These are phyloP conservation scores for Gavia stellata DNA, from an alignment of 2,113 vertebrate genomes.

Conservation along the genomic window DNA sequence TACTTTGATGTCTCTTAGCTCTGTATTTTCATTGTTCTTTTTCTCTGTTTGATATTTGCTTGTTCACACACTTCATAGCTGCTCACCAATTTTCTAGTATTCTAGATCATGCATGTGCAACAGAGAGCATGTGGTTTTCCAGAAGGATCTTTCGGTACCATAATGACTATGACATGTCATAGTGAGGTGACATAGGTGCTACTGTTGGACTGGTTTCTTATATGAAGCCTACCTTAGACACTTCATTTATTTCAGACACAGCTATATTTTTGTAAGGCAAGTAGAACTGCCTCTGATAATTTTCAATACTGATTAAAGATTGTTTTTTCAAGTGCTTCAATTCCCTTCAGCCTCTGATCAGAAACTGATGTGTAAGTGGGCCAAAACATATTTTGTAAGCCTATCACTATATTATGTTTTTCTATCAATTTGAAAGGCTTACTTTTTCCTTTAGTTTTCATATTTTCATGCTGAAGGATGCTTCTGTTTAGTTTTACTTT, in stretches of 20 bases:
- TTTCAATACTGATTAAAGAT: background rate
- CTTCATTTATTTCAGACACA: background rate
- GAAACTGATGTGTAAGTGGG: background rate
- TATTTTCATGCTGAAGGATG: background rate
- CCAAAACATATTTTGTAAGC: background rate
- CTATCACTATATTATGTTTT: background rate
- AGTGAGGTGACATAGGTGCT: background rate
- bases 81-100: background rate
- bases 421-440: background rate
- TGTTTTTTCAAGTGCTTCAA: background rate
- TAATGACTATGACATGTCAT: background rate
- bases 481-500: background rate
- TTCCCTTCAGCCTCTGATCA: background rate
- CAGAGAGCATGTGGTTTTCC: background rate
- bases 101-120: fast-evolving
- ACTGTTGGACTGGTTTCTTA: background rate
- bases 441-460: background rate
- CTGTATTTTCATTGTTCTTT: background rate
- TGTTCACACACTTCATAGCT: background rate
- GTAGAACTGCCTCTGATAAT: background rate
- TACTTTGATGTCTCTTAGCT: background rate
- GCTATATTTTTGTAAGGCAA: background rate
- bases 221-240: background rate
- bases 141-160: background rate
- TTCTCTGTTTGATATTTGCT: background rate